A percentile compares a stretch with the other conserved stretches of the same genome.
phyloP scores from a whole-genome alignment of 2,888 invertebrate species.

The Drepana falcataria region DNA sequence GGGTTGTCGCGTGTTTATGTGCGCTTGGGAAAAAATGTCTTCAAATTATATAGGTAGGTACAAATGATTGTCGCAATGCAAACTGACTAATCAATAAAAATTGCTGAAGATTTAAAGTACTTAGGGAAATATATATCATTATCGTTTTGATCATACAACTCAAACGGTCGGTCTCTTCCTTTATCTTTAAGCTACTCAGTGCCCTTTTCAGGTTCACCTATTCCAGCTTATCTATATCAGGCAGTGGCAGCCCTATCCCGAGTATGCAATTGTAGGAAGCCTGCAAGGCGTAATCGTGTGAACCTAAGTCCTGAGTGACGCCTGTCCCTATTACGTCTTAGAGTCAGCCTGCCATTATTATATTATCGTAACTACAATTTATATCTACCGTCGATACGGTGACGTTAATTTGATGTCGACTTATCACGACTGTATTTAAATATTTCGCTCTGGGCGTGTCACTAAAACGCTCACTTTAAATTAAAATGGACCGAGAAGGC shows the following conservation, averaged over 20 bases:
- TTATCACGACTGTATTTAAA: conserved; percentile 50
- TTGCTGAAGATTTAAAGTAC: too few relatives aligned
- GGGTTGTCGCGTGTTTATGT: background rate
- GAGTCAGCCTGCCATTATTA: conserved; percentile 51
- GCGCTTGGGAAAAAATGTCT: too few relatives aligned
- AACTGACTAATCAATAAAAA: too few relatives aligned
- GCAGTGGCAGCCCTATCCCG: conserved; percentile 12
- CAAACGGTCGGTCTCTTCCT: background rate
- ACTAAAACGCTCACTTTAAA: conserved; percentile 6
- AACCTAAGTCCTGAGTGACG: conserved; percentile 17
- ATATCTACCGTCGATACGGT: conserved; percentile 37
- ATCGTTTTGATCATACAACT: too few relatives aligned
- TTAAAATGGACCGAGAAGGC: conserved; percentile 10
- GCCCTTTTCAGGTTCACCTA: too few relatives aligned
- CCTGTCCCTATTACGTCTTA: conserved; percentile 38
- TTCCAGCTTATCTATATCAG: background rate
- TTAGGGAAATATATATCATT: too few relatives aligned
- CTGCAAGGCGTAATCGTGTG: conserved; percentile 36
- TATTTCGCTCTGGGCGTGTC: conserved; percentile 37
- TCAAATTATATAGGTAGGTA: too few relatives aligned
- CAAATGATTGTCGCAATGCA: too few relatives aligned
- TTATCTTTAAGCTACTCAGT: conserved; percentile 2
- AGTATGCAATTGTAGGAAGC: conserved; percentile 20
- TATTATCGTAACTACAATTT: conserved; percentile 57
- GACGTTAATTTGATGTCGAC: conserved; percentile 54